These are phyloP conservation scores for Saturnia pavonia DNA, from an alignment of 2,888 invertebrate species.

Conservation along the genomic window DNA sequence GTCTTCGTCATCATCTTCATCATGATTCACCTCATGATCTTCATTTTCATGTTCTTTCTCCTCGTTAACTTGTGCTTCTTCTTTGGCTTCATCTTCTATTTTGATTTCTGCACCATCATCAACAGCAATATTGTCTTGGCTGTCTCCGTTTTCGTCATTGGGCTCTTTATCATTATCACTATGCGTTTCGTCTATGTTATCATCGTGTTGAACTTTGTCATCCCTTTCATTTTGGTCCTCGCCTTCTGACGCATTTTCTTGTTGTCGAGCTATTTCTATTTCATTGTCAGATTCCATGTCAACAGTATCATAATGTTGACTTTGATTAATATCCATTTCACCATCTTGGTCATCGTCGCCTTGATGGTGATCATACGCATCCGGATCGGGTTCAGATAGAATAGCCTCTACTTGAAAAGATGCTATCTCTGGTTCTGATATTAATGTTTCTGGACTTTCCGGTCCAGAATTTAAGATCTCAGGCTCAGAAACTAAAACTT, in stretches of 20 bases:
- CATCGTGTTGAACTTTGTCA: conserved; percentile 37
- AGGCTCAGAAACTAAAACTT: conserved; percentile 73
- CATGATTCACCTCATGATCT: conserved; percentile 48
- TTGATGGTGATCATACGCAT: conserved; percentile 56
- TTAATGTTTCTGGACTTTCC: conserved; percentile 76
- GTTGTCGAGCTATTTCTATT: conserved; percentile 73
- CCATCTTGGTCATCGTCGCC: conserved; percentile 53
- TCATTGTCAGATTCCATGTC: conserved; percentile 78
- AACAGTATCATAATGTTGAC: conserved; percentile 71
- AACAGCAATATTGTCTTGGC: conserved; percentile 47
- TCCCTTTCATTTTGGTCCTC: conserved; percentile 43
- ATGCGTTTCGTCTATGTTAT: conserved; percentile 42
- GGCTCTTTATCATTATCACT: conserved; percentile 53
- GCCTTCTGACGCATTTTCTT: conserved; percentile 47
- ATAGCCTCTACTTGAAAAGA: conserved; percentile 79
- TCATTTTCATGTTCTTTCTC: conserved; percentile 49
- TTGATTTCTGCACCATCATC: conserved; percentile 42
- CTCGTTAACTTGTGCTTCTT: conserved; percentile 39
- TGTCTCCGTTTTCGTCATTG: conserved; percentile 47
- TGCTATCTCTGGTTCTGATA: conserved; percentile 78
- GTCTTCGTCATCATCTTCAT: conserved; percentile 65
- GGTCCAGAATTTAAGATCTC: conserved; percentile 77
- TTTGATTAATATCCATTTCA: conserved; percentile 54
- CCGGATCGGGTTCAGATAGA: conserved; percentile 72
- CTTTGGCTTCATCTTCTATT: conserved; percentile 43